phyloP scores from a whole-genome alignment of 2,113 vertebrate genomes.

The Cyanistes caeruleus region DNA sequence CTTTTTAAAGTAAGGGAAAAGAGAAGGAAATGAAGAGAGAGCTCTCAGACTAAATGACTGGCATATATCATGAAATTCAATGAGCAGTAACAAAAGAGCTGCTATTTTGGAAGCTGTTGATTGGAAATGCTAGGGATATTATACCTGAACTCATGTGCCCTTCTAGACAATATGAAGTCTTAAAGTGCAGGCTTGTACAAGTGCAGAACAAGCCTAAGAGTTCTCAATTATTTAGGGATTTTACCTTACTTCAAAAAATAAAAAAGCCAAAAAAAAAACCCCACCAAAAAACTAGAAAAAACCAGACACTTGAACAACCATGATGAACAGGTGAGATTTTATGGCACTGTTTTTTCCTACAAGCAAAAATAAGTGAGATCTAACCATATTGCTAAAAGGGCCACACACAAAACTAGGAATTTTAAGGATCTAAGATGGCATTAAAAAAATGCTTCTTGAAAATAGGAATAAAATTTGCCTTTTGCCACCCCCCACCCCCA shows the following conservation, averaged over 20 bases:
- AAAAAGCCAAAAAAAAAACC: not conserved
- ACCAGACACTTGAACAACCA: not conserved
- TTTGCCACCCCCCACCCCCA: fast-evolving
- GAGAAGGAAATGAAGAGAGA: not conserved
- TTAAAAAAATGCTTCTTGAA: not conserved
- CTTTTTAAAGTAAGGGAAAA: not conserved
- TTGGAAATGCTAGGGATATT: not conserved
- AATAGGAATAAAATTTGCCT: not conserved
- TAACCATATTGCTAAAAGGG: not conserved
- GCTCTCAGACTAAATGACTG: not conserved
- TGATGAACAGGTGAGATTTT: not conserved
- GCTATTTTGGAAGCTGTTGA: not conserved
- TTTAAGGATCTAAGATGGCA: not conserved
- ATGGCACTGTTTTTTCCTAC: not conserved
- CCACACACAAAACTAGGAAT: not conserved
- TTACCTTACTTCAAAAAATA: not conserved
- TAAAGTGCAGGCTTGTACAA: not conserved
- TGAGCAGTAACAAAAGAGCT: not conserved
- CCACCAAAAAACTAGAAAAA: not conserved
- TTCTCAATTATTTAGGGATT: not conserved
- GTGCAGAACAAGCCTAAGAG: not conserved
- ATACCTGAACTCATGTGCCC: not conserved
- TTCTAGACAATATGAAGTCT: not conserved
- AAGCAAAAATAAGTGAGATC: not conserved
- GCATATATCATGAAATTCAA: not conserved